Percentiles rank a stretch among this genome's conserved stretches.
phyloP scores from a whole-genome alignment of 2,888 invertebrate genomes.

The Lasioglossum zephyrum region DNA sequence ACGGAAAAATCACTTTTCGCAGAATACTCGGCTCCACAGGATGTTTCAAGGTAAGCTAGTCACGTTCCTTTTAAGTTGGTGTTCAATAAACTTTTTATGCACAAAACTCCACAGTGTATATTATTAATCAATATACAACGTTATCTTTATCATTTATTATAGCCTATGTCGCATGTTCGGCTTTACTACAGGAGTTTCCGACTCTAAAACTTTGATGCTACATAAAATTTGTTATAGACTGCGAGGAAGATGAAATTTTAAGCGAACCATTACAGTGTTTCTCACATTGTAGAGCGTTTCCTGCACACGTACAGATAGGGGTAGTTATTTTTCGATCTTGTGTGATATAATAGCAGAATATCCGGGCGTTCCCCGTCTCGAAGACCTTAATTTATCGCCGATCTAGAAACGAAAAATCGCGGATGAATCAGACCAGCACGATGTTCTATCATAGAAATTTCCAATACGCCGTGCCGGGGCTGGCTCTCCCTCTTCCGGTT shows the following conservation, averaged over 20 bases:
- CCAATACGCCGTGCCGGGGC: constrained; percentile 21
- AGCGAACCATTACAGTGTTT: neutral
- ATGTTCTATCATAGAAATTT: constrained; percentile 43
- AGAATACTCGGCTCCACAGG: too few species aligned
- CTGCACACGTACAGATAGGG: neutral
- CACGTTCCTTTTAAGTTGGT: neutral
- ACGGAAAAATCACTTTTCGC: too few species aligned
- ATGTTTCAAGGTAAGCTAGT: too few species aligned
- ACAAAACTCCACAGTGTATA: neutral
- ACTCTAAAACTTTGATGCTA: neutral
- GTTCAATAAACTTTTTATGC: neutral
- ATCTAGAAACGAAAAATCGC: constrained; percentile 21
- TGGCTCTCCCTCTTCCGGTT: constrained; percentile 23
- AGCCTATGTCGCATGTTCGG: neutral
- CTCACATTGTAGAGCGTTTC: neutral
- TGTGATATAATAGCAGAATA: neutral
- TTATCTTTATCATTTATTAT: neutral
- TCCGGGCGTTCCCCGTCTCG: neutral
- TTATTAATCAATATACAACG: neutral
- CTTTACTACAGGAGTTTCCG: neutral
- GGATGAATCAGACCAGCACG: constrained; percentile 35
- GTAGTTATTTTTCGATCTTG: constrained; percentile 2
- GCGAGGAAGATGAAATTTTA: neutral
- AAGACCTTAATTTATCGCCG: constrained; percentile 8
- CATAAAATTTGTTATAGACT: neutral